These are phyloP conservation scores for Glaucidium brasilianum DNA, from an alignment of 2,113 vertebrate genomes.

Conservation along the genomic window DNA sequence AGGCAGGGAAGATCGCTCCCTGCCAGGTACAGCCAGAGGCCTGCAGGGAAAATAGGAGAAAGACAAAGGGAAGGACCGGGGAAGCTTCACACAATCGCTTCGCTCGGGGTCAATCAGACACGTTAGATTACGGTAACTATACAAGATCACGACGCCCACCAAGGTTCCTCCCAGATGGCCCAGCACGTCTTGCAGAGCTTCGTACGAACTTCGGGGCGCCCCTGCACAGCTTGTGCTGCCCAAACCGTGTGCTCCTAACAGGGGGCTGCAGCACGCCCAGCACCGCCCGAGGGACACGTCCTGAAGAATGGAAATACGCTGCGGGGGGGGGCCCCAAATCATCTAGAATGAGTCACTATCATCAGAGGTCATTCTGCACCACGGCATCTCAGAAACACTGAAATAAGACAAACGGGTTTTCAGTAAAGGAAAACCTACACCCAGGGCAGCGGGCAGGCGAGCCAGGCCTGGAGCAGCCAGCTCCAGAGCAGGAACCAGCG, in stretches of 20 bases:
- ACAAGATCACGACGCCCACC: neutral
- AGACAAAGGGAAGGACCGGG: neutral
- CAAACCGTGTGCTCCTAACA: fast-evolving
- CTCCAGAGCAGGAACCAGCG: neutral
- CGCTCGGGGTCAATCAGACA: neutral
- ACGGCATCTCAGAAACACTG: neutral
- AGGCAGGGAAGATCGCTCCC: slow-evolving; percentile 89
- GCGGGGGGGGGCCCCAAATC: neutral
- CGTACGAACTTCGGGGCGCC: fast-evolving
- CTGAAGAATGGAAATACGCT: no score
- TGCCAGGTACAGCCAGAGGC: slow-evolving; percentile 94
- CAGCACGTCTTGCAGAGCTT: neutral
- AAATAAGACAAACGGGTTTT: neutral
- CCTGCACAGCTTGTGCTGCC: neutral
- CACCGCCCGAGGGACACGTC: neutral
- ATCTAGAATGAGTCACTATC: neutral
- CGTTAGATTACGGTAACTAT: neutral
- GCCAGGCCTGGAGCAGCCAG: neutral
- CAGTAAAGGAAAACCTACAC: neutral
- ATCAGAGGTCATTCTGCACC: neutral
- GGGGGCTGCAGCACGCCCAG: neutral
- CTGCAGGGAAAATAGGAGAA: slow-evolving; percentile 69
- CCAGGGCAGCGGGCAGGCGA: neutral
- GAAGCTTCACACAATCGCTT: neutral
- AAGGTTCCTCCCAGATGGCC: neutral